Conservation (phyloP, 2,797 vertebrate species). For the Sebastiscus tertius region DNA sequence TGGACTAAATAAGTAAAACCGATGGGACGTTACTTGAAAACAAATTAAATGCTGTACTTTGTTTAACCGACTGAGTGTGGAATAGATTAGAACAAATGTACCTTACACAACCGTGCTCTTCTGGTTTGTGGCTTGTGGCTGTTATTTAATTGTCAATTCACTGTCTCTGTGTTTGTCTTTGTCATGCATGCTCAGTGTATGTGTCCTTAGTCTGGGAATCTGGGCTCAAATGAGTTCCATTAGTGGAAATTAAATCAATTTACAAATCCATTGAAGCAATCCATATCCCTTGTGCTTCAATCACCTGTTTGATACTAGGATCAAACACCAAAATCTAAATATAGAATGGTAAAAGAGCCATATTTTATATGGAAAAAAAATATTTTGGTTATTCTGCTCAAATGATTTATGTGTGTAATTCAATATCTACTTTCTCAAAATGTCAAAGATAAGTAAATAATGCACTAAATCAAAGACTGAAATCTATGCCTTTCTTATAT, state of each 20-base stretch:
- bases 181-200: neutral
- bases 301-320: conserved; percentile 10
- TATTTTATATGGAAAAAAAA: neutral
- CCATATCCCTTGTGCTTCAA: neutral
- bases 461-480: neutral
- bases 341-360: neutral
- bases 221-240: conserved; percentile 24
- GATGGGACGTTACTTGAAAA: neutral
- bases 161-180: neutral
- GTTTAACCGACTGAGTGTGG: neutral
- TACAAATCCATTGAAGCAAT: conserved; percentile 13
- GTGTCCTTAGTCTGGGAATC: conserved; percentile 43
- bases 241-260: conserved; percentile 47
- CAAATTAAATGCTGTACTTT: neutral
- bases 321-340: conserved; percentile 26
- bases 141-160: neutral
- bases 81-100: neutral
- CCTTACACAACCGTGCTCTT: neutral
- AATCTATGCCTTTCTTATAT: neutral
- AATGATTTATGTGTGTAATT: neutral
- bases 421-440: neutral
- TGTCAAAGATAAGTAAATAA: neutral
- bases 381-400: neutral
- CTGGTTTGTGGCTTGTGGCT: neutral
- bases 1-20: neutral